Conservation (phyloP, 1,140 invertebrate species). For the Drosophila malerkotliana region DNA sequence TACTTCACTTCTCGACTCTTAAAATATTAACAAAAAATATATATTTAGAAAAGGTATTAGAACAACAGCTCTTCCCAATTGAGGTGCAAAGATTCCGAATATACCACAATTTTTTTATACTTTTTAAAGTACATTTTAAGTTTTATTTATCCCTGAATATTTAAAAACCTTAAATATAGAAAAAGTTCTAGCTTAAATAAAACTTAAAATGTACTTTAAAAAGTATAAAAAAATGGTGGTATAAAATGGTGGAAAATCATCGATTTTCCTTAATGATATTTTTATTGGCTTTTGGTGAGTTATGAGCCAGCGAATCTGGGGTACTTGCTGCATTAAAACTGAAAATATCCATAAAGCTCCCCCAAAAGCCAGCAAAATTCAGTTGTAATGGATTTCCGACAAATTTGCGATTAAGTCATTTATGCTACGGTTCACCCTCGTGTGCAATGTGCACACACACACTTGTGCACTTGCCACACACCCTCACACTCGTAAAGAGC, state of each 20-base stretch:
- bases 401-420: constrained; percentile 64
- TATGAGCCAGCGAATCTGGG: not conserved
- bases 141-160: not conserved
- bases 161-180: not conserved
- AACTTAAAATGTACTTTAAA: too few species aligned
- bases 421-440: constrained; percentile 42
- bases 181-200: too few species aligned
- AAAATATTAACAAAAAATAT: too few species aligned
- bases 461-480: constrained; percentile 14
- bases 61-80: too few species aligned
- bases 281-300: not conserved
- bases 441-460: constrained; percentile 54
- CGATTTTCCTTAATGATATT: not conserved
- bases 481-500: constrained; percentile 5
- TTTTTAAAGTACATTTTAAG: too few species aligned
- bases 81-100: too few species aligned
- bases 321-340: not conserved
- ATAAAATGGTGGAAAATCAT: too few species aligned
- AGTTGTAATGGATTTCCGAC: constrained; percentile 17
- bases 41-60: too few species aligned
- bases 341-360: not conserved
- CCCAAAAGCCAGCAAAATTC: constrained; percentile 5
- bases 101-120: too few species aligned
- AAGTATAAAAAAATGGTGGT: too few species aligned
- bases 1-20: too few species aligned